These are phyloP conservation scores for Clivina fossor DNA, from an alignment of 2,888 invertebrate genomes.

Conservation along the genomic window DNA sequence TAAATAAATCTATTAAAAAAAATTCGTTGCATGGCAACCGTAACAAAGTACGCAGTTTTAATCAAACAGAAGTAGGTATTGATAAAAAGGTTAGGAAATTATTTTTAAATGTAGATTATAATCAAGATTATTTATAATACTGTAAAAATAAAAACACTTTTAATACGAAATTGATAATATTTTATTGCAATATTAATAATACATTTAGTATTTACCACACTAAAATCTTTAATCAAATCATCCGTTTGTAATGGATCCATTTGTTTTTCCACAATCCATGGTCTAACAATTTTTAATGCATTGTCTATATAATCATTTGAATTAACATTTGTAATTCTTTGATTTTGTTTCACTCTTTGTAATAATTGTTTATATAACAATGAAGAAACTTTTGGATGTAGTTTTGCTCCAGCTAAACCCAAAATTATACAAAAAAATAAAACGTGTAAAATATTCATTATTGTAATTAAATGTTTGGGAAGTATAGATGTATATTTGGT, in stretches of 20 bases:
- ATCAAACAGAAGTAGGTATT: no score
- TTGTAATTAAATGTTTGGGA: no score
- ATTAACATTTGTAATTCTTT: constrained; percentile 20
- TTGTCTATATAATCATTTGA: constrained; percentile 48
- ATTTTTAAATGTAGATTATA: not conserved
- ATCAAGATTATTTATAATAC: not conserved
- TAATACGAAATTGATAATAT: not conserved
- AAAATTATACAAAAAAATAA: no score
- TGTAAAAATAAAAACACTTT: constrained; percentile 1
- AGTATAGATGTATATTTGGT: no score
- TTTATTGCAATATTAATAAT: not conserved
- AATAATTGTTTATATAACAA: no score
- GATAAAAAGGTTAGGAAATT: not conserved
- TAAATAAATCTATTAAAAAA: no score
- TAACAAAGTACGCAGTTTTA: no score
- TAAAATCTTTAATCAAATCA: constrained; percentile 54
- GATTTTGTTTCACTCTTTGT: no score
- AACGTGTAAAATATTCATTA: no score
- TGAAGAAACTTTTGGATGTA: no score
- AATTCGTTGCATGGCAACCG: no score
- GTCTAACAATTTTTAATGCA: constrained; percentile 52
- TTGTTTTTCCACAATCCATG: constrained; percentile 51
- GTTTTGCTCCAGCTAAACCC: no score
- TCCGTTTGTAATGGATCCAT: constrained; percentile 56
- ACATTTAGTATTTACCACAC: constrained; percentile 50